Conservation (phyloP, 2,113 vertebrate species). For the Entomyzon cyanotis region DNA sequence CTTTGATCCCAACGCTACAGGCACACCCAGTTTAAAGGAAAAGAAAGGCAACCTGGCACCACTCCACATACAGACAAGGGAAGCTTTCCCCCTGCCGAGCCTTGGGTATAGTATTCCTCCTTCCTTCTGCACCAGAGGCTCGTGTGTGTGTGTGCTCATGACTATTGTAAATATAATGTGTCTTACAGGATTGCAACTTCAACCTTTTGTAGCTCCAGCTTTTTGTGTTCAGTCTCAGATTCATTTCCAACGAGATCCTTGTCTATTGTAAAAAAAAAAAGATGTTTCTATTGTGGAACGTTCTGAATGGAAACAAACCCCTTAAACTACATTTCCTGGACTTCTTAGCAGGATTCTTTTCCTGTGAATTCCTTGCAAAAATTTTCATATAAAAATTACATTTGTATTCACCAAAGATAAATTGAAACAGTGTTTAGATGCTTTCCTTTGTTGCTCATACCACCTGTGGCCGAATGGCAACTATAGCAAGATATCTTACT, state of each 20-base stretch:
- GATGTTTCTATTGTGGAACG: background rate
- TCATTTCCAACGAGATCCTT: background rate
- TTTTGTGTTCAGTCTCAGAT: background rate
- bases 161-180: rapidly evolving
- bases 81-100: background rate
- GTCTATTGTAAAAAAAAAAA: no score
- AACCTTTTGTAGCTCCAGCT: background rate
- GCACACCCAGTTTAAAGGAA: background rate
- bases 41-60: background rate
- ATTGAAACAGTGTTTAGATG: background rate
- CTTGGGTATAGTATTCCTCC: background rate
- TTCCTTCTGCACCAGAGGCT: background rate
- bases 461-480: rapidly evolving
- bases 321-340: background rate
- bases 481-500: background rate
- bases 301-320: background rate
- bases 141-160: no score
- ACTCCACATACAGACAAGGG: background rate
- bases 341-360: background rate
- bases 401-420: background rate
- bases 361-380: background rate
- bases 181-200: background rate
- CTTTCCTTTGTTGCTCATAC: background rate
- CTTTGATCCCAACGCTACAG: background rate
- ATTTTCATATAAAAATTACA: background rate